Conservation (phyloP, 2,888 invertebrate species). For the Eueremaeus valkanovi region DNA sequence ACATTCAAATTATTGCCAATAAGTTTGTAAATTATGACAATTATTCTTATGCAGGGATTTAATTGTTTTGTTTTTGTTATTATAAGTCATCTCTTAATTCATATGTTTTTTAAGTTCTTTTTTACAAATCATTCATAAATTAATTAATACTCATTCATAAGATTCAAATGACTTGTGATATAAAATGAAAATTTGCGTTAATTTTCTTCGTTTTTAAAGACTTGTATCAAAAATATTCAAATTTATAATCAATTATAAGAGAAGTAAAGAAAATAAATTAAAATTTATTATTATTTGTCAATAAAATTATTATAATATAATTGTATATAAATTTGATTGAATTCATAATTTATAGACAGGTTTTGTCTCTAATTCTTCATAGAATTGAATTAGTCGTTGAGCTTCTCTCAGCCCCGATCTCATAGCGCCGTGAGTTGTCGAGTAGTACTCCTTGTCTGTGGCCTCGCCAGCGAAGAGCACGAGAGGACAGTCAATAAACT, state of each 20-base stretch:
- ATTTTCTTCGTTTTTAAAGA: not conserved
- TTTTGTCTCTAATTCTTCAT: conserved; percentile 7
- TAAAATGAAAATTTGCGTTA: not conserved
- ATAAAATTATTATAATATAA: not conserved
- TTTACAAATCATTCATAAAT: conserved; percentile 10
- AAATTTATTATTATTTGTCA: not conserved
- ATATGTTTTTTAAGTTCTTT: conserved; percentile 4
- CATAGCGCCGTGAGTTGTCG: conserved; percentile 66
- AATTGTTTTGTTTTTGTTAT: conserved; percentile 10
- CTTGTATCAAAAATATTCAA: not conserved
- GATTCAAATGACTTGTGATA: conserved; percentile 23
- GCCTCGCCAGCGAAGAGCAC: conserved; percentile 65
- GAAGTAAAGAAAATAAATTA: not conserved
- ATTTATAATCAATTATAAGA: not conserved
- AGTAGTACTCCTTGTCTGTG: conserved; percentile 59
- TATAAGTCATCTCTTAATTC: not conserved
- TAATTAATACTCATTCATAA: conserved; percentile 32
- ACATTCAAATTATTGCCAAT: not conserved
- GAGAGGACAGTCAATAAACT: conserved; percentile 53
- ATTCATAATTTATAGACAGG: conserved; percentile 6
- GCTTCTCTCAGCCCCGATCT: conserved; percentile 51
- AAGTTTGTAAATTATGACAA: not conserved
- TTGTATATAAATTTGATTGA: not conserved
- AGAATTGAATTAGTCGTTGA: conserved; percentile 35
- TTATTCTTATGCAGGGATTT: conserved; percentile 12